These are phyloP conservation scores for Macropis europaea DNA, from an alignment of 2,888 invertebrate genomes.

Conservation along the genomic window DNA sequence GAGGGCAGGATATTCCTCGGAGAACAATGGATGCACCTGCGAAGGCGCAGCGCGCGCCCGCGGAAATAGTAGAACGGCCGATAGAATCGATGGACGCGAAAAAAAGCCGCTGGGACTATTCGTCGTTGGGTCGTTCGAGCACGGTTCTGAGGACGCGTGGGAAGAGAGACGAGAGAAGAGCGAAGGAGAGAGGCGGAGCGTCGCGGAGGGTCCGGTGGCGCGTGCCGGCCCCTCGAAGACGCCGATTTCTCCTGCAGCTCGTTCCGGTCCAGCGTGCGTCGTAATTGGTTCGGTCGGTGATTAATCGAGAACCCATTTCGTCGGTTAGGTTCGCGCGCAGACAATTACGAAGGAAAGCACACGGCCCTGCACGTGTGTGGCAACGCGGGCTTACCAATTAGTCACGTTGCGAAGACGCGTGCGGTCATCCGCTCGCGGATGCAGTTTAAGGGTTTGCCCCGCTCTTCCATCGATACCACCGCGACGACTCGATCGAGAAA, in stretches of 20 bases:
- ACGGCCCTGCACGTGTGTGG: conserved; percentile 31
- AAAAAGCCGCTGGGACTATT: too few relatives aligned
- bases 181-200: not conserved
- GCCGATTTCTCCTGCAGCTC: conserved; percentile 13
- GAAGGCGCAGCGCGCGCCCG: too few relatives aligned
- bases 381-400: conserved; percentile 22
- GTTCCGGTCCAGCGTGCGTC: conserved; percentile 33
- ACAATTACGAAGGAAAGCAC: conserved; percentile 14
- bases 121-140: too few relatives aligned
- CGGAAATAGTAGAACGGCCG: too few relatives aligned
- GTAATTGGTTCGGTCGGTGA: conserved; percentile 54
- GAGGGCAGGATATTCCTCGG: too few relatives aligned
- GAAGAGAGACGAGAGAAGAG: not conserved
- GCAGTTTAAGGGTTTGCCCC: too few relatives aligned
- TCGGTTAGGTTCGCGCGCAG: not conserved
- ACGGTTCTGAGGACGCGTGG: too few relatives aligned
- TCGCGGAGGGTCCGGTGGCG: not conserved
- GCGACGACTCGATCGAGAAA: too few relatives aligned
- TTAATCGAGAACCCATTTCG: conserved; percentile 49
- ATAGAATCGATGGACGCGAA: too few relatives aligned
- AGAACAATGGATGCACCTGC: too few relatives aligned
- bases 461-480: too few relatives aligned
- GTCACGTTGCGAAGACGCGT: conserved; percentile 45
- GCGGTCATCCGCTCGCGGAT: not conserved
- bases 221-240: conserved; percentile 10